Evolutionary conservation across 1,140 invertebrate genomes (phyloP).

Genomic region (Dendroctonus valens): DNA sequence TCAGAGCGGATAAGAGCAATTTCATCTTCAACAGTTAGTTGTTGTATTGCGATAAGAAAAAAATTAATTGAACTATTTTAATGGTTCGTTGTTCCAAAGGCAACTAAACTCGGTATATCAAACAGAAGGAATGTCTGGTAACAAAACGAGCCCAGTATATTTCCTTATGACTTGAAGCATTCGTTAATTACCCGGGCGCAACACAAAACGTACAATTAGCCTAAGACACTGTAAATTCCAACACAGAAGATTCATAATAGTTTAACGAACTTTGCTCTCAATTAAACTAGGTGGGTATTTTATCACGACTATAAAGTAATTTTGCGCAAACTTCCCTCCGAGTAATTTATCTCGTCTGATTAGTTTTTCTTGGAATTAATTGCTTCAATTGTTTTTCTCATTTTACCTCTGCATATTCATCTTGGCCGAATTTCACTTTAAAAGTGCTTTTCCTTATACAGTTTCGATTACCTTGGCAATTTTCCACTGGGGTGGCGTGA

Average conservation of each 20-base stretch:
- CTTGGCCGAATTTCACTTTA: constrained; percentile 45
- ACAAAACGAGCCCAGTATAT: too few relatives aligned
- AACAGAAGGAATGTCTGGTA: too few relatives aligned
- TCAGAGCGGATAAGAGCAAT: too few relatives aligned
- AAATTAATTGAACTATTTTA: too few relatives aligned
- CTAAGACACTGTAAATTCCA: constrained; percentile 23
- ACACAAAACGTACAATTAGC: constrained; percentile 12
- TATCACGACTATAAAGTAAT: constrained; percentile 52
- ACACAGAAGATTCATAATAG: constrained; percentile 30
- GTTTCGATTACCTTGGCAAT: constrained; percentile 38
- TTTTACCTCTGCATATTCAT: constrained; percentile 49
- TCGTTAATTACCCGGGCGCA: too few relatives aligned
- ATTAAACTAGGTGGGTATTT: constrained; percentile 50
- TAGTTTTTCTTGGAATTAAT: constrained; percentile 53
- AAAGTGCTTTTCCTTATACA: constrained; percentile 41
- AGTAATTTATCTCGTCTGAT: constrained; percentile 52
- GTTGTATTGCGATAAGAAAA: too few relatives aligned
- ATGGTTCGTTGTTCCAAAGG: too few relatives aligned
- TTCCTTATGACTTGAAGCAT: too few relatives aligned
- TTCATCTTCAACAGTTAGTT: too few relatives aligned
- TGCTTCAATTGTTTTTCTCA: constrained; percentile 52
- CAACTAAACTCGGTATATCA: too few relatives aligned
- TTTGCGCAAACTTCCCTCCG: constrained; percentile 41
- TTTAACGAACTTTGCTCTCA: constrained; percentile 49
- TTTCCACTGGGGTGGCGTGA: constrained; percentile 36